A percentile compares a stretch with the other conserved stretches of the same genome.
These are phyloP conservation scores for Setophaga coronata DNA, from an alignment of 2,113 vertebrate genomes.

Conservation along the genomic window DNA sequence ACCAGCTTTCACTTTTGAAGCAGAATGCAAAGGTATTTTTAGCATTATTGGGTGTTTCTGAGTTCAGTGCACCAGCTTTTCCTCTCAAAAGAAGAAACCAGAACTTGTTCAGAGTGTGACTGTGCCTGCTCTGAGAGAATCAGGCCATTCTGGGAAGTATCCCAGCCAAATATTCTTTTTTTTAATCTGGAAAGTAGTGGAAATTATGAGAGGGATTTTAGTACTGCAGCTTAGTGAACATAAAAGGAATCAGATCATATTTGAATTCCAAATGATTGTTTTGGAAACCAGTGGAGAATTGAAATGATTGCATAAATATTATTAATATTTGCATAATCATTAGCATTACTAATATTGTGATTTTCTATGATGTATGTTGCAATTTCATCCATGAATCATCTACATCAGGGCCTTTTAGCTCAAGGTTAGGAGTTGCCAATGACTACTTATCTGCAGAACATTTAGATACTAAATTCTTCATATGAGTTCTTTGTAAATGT, in stretches of 20 bases:
- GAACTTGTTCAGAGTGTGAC: not conserved
- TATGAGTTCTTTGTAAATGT: not conserved
- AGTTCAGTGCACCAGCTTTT: not conserved
- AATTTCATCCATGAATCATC: not conserved
- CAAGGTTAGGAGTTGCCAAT: not conserved
- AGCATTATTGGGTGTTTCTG: not conserved
- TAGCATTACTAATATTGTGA: not conserved
- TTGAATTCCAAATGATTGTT: not conserved
- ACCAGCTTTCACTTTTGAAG: not conserved
- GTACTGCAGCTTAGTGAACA: not conserved
- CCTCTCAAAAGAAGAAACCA: not conserved
- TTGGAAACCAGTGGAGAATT: not conserved
- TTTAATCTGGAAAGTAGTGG: not conserved
- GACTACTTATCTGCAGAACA: not conserved
- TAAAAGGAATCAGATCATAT: not conserved
- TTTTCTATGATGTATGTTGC: not conserved
- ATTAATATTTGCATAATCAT: not conserved
- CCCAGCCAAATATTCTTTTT: not conserved
- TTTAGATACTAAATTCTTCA: not conserved
- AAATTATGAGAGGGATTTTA: not conserved
- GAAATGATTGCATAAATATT: not conserved
- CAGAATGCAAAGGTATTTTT: not conserved
- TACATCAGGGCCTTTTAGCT: not conserved
- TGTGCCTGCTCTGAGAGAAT: not conserved
- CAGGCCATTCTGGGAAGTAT: fast-evolving